phyloP scores from a whole-genome alignment of 2,888 invertebrate genomes.

The Globia sparganii region DNA sequence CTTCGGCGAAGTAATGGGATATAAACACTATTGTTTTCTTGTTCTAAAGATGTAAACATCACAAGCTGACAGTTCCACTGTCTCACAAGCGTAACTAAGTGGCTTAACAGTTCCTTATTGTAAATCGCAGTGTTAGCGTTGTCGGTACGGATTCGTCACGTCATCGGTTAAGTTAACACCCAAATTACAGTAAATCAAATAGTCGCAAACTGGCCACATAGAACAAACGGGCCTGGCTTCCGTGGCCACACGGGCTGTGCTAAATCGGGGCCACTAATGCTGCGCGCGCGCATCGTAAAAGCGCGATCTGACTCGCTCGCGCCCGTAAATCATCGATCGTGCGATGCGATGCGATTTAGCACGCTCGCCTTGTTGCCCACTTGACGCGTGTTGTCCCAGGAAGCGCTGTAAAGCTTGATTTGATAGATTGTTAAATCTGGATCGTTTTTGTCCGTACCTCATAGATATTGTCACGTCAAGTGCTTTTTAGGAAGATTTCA shows the following conservation, averaged over 20 bases:
- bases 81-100: constrained; percentile 58
- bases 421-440: constrained; percentile 3
- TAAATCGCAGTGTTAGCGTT: constrained; percentile 64
- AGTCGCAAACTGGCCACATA: constrained; percentile 75
- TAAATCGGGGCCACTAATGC: constrained; percentile 76
- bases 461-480: not conserved
- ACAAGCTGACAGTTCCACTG: constrained; percentile 61
- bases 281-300: constrained; percentile 77
- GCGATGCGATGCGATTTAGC: constrained; percentile 84
- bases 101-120: constrained; percentile 65
- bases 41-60: constrained; percentile 60
- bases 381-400: constrained; percentile 44
- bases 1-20: constrained; percentile 50
- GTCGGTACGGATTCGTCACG: constrained; percentile 64
- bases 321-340: constrained; percentile 84
- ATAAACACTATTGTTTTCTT: constrained; percentile 60
- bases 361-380: constrained; percentile 70
- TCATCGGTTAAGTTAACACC: constrained; percentile 69
- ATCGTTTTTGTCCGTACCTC: not conserved
- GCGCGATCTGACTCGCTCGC: constrained; percentile 81
- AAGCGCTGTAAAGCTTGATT: constrained; percentile 57
- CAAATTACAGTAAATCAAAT: constrained; percentile 81
- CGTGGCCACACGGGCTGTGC: constrained; percentile 81
- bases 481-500: constrained; percentile 24
- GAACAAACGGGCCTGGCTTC: constrained; percentile 73